A percentile compares a stretch with the other conserved stretches of the same genome.
Conservation (phyloP, 2,888 invertebrate genomes). For the Willowsia nigromaculata region DNA sequence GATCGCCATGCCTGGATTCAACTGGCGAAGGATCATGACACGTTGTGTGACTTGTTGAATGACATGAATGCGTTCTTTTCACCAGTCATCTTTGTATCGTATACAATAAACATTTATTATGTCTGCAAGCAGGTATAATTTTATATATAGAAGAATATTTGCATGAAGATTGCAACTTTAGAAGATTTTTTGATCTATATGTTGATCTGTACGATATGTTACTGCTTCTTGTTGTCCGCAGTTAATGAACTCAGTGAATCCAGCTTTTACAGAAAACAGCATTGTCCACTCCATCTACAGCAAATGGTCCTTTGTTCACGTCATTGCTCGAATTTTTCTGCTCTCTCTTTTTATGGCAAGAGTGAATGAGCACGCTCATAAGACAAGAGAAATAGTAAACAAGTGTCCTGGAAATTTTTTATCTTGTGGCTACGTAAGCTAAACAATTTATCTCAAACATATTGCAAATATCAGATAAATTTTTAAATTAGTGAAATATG, state of each 20-base stretch:
- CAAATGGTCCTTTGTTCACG: conserved; percentile 76
- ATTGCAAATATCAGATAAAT: too few relatives aligned
- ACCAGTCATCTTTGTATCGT: conserved; percentile 41
- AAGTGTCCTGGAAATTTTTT: too few relatives aligned
- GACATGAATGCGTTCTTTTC: conserved; percentile 58
- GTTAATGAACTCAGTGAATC: conserved; percentile 11
- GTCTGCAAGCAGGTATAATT: conserved; percentile 61
- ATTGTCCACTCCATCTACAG: conserved; percentile 71
- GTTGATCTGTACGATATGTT: neutral
- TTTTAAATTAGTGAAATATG: too few relatives aligned
- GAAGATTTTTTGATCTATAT: neutral
- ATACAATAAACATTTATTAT: conserved; percentile 57
- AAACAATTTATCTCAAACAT: too few relatives aligned
- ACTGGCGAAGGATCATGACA: conserved; percentile 55
- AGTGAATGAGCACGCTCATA: conserved; percentile 73
- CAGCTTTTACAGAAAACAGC: conserved; percentile 20
- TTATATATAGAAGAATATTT: neutral
- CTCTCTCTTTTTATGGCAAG: conserved; percentile 70
- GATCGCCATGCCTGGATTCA: conserved; percentile 54
- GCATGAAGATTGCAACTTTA: neutral
- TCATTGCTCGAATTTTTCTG: conserved; percentile 61
- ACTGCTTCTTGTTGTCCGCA: neutral
- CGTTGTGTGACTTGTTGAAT: conserved; percentile 40
- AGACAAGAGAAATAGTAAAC: conserved; percentile 66
- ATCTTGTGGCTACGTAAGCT: too few relatives aligned